These are phyloP conservation scores for Drosophila rhopaloa DNA, from an alignment of 1,140 invertebrate species.

Conservation along the genomic window DNA sequence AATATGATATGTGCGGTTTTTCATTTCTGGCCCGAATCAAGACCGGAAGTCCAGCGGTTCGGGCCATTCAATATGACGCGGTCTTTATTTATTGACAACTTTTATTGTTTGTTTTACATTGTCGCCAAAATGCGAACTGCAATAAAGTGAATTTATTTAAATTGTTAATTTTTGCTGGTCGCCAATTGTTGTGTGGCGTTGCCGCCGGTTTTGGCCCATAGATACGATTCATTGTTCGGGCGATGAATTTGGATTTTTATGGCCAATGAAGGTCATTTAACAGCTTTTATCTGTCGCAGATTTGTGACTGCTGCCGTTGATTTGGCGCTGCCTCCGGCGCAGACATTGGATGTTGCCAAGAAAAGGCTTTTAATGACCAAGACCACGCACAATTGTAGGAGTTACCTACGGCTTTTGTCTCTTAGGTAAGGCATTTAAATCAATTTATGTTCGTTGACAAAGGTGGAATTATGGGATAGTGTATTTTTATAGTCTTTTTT, in stretches of 20 bases:
- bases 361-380: slow-evolving; percentile 50
- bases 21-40: slow-evolving; percentile 38
- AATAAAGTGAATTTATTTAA: slow-evolving; percentile 80
- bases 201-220: slow-evolving; percentile 58
- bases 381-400: slow-evolving; percentile 71
- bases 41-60: slow-evolving; percentile 67
- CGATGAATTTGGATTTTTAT: slow-evolving; percentile 76
- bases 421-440: slow-evolving; percentile 49
- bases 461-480: background rate
- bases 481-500: no score
- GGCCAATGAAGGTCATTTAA: slow-evolving; percentile 78
- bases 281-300: slow-evolving; percentile 67
- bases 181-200: slow-evolving; percentile 22
- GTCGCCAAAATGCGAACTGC: slow-evolving; percentile 75
- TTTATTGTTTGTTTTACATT: slow-evolving; percentile 79
- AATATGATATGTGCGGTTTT: slow-evolving; percentile 16
- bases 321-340: slow-evolving; percentile 19
- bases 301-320: slow-evolving; percentile 32
- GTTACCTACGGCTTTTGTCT: slow-evolving; percentile 30
- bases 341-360: slow-evolving; percentile 37
- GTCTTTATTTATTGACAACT: slow-evolving; percentile 70
- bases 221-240: slow-evolving; percentile 72
- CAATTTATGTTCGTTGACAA: slow-evolving; percentile 35
- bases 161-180: slow-evolving; percentile 65
- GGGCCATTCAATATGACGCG: slow-evolving; percentile 52